Evolutionary conservation across 2,113 vertebrate genomes (phyloP).

Genomic region (Corythoichthys intestinalis): DNA sequence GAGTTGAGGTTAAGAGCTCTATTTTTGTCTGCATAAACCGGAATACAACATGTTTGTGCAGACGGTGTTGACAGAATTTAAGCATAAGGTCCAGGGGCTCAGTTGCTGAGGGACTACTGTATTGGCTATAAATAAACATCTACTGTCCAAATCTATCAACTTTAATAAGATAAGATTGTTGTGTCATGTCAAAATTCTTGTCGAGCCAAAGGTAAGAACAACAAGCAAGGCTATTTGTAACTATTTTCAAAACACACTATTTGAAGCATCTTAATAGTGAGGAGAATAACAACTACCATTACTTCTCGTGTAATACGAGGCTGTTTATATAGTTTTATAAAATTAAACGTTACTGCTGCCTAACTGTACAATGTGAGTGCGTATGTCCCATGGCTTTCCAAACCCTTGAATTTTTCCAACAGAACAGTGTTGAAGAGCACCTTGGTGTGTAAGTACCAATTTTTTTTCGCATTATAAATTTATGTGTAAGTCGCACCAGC

Average conservation of each 20-base stretch:
- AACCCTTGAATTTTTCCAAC: too few species aligned
- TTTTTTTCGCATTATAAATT: too few species aligned
- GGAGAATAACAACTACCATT: conserved; percentile 27
- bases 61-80: not conserved
- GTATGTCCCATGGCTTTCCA: too few species aligned
- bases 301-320: too few species aligned
- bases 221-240: conserved; percentile 21
- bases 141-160: conserved; percentile 10
- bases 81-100: not conserved
- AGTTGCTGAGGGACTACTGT: not conserved
- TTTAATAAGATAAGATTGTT: conserved; percentile 15
- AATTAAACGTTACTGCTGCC: too few species aligned
- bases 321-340: too few species aligned
- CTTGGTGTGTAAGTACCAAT: too few species aligned
- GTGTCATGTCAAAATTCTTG: conserved; percentile 19
- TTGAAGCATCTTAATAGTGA: conserved; percentile 43
- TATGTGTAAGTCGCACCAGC: too few species aligned
- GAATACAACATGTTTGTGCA: not conserved
- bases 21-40: not conserved
- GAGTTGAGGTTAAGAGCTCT: not conserved
- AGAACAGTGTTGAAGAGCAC: too few species aligned
- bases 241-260: conserved; percentile 34
- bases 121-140: not conserved
- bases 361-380: too few species aligned
- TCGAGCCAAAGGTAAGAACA: conserved; percentile 42